Evolutionary conservation across 2,888 invertebrate genomes (phyloP), one percentile per base, ranked within the genome.

Genomic region (Macroteleia sp.): DNA sequence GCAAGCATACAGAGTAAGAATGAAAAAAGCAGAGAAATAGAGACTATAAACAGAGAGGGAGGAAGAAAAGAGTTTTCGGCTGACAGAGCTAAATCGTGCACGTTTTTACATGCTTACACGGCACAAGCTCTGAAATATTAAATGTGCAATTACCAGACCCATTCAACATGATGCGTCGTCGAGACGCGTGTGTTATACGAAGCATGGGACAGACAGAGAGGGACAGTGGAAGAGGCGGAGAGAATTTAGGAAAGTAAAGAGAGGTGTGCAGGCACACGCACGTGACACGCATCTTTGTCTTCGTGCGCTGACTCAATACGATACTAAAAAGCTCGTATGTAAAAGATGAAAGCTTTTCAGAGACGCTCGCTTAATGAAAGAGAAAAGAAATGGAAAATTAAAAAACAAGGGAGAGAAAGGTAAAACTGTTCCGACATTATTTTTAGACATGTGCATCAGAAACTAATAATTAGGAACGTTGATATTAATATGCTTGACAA

Each of bases 101-200:
- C 86, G 83, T 87, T 88, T 85, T 86, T 85, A 87, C 85, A 87
- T 86, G 87, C 90, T 88, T 89, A 87, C 84, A 87, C 78, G 85
- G 86, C 82, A 83, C 87, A 87, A 87, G 87, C 88, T 86, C 88
- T 91, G 88, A 91, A 91, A 90, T 91, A 91, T 91, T 91, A 89
- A 91, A 85, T 89, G 89, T 82, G 89, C 91, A 91, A 91, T 91
- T 91, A 91, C 90, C 87, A 84, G 84, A 82, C 80, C 89, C 88
- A 91, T 91, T 91, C 90, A 91, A 83, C 85, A 84, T 86, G 88
- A 90, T 88, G 88, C 85, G 86, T 85, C 85, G 86, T 83, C 77
- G 84, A 83, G 84, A 84, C 82, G 79, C 80, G 76, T 71, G 81
- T 54, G 70, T 77, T 77, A 66, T 82, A 66, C 61, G 74, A 62